Conservation (phyloP, 2,113 vertebrate species). For the Empidonax traillii region DNA sequence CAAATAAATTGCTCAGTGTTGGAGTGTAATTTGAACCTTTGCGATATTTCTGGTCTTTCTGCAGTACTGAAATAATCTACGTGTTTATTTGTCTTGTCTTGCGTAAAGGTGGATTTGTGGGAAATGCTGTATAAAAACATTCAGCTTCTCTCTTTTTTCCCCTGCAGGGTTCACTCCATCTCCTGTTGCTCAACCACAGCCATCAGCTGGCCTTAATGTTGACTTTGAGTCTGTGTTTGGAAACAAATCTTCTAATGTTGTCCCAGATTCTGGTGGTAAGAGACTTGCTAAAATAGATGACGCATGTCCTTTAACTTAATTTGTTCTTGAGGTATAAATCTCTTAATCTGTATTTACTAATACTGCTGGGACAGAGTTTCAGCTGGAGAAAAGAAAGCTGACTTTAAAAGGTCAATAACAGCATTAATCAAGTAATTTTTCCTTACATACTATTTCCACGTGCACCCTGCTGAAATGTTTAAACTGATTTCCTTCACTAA, state of each 20-base stretch:
- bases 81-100: neutral
- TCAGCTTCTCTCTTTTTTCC: neutral
- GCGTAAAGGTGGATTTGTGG: neutral
- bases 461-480: neutral
- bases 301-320: neutral
- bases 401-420: neutral
- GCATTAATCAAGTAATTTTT: neutral
- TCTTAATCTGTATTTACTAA: neutral
- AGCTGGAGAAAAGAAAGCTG: neutral
- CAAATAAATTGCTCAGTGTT: neutral
- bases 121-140: neutral
- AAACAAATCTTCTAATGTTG: conserved; percentile 85
- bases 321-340: neutral
- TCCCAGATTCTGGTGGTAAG: conserved; percentile 87
- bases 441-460: accelerated
- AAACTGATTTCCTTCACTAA: neutral
- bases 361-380: neutral
- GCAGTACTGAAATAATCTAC: neutral
- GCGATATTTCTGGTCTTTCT: neutral
- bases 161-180: conserved; percentile 85
- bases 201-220: conserved; percentile 88
- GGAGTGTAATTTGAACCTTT: neutral
- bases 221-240: conserved; percentile 97
- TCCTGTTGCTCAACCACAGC: conserved; percentile 83
- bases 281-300: neutral